Conservation (phyloP, 2,113 vertebrate genomes). For the Rhineura floridana region DNA sequence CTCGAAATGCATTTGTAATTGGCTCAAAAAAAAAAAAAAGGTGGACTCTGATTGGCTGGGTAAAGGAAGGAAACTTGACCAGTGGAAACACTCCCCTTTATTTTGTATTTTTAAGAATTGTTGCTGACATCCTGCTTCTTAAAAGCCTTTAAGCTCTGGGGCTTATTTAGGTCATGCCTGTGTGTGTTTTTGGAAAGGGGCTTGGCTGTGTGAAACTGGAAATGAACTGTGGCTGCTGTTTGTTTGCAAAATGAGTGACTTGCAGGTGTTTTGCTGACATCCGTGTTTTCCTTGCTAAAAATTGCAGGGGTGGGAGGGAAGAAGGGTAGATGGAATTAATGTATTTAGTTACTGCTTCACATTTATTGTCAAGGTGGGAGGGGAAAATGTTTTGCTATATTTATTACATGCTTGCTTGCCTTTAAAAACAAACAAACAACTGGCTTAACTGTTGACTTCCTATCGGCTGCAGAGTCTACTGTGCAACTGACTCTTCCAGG, state of each 20-base stretch:
- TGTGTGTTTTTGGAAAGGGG: constrained; percentile 68
- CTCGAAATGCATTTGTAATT: constrained; percentile 55
- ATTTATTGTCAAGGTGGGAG: constrained; percentile 68
- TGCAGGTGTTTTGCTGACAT: constrained; percentile 70
- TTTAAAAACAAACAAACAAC: constrained; percentile 57
- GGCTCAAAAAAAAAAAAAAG: constrained; percentile 69
- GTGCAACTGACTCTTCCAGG: constrained; percentile 44
- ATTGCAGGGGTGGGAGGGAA: background rate
- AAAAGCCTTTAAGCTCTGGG: constrained; percentile 75
- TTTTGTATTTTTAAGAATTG: constrained; percentile 64
- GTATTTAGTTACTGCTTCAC: constrained; percentile 69
- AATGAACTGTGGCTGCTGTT: constrained; percentile 63
- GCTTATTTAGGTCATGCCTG: constrained; percentile 77
- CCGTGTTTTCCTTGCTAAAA: constrained; percentile 60
- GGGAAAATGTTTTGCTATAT: constrained; percentile 71
- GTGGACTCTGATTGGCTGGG: constrained; percentile 71
- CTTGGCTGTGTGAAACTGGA: constrained; percentile 72
- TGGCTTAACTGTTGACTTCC: constrained; percentile 63
- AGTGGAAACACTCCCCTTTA: constrained; percentile 67
- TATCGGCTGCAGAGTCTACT: constrained; percentile 57
- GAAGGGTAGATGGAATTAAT: background rate
- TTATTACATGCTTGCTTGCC: constrained; percentile 73
- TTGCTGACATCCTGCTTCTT: constrained; percentile 66
- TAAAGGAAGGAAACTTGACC: constrained; percentile 77
- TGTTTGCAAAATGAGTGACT: constrained; percentile 63